Evolutionary conservation across 2,888 invertebrate genomes (phyloP).

Genomic region (Pseudoips prasinana): DNA sequence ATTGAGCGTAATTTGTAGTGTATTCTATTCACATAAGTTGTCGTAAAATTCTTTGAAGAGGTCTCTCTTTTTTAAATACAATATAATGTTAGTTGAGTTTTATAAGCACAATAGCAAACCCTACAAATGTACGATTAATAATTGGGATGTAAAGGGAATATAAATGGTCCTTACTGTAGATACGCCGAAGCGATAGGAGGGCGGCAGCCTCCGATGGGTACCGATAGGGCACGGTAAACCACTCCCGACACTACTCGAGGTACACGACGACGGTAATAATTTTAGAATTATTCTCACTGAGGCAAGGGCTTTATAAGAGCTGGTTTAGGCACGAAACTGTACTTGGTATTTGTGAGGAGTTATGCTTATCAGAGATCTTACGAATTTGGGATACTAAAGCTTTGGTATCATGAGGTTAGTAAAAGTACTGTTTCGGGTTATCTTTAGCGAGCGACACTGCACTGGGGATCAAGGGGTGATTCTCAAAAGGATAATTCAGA

Average conservation of each 20-base stretch:
- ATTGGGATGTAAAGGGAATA: constrained; percentile 32
- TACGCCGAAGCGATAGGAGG: constrained; percentile 37
- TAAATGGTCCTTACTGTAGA: constrained; percentile 42
- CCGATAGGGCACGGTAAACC: constrained; percentile 26
- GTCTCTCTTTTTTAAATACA: no score
- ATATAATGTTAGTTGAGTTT: no score
- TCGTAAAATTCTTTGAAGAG: no score
- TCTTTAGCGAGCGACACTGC: no score
- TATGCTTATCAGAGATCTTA: neutral
- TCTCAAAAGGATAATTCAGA: no score
- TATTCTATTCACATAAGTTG: no score
- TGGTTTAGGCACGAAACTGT: neutral
- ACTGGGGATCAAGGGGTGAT: no score
- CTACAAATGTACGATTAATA: constrained; percentile 17
- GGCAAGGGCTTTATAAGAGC: constrained; percentile 7
- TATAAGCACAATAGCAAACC: no score
- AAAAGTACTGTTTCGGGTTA: no score
- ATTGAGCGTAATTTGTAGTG: no score
- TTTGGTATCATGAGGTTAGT: no score
- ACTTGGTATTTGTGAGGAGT: neutral
- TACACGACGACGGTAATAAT: constrained; percentile 15
- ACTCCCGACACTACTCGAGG: constrained; percentile 16
- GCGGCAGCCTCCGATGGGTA: constrained; percentile 15
- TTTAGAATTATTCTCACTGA: constrained; percentile 20
- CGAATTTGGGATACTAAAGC: no score